These are phyloP conservation scores for Chaetorhynchus papuensis DNA, from an alignment of 2,113 vertebrate genomes.

Conservation along the genomic window DNA sequence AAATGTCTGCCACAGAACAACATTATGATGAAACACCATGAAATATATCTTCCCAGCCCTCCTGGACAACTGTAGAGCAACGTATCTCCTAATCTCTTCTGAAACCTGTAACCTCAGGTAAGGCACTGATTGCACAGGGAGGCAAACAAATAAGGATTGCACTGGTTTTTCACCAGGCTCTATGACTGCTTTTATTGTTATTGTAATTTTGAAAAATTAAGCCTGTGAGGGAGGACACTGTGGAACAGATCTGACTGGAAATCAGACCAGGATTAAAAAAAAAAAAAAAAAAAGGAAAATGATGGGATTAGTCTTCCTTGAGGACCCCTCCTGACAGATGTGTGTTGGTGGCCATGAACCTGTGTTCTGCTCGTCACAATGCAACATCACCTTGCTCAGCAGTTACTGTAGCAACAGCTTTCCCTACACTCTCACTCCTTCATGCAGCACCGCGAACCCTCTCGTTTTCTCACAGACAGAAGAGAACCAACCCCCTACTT, in stretches of 20 bases:
- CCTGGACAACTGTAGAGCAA: not conserved
- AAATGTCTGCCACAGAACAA: not conserved
- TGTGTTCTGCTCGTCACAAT: not conserved
- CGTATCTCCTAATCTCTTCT: not conserved
- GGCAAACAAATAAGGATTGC: not conserved
- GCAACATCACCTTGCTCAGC: not conserved
- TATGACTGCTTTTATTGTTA: not conserved
- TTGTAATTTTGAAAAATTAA: not conserved
- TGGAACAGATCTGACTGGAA: not conserved
- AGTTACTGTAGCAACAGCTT: not conserved
- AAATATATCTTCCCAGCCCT: not conserved
- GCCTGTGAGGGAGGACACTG: not conserved
- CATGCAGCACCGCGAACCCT: not conserved
- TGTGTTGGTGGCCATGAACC: not conserved
- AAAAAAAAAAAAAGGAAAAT: not conserved
- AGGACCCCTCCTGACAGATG: not conserved
- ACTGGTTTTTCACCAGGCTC: not conserved
- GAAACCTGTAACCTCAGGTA: not conserved
- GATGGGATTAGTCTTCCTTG: not conserved
- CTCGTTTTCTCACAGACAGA: not conserved
- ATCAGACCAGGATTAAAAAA: not conserved
- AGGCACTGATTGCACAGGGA: not conserved
- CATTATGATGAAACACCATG: not conserved
- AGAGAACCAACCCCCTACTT: not conserved
- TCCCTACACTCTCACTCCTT: not conserved